Conservation (phyloP, 2,888 invertebrate genomes). For the Rotaria magnacalcarata region DNA sequence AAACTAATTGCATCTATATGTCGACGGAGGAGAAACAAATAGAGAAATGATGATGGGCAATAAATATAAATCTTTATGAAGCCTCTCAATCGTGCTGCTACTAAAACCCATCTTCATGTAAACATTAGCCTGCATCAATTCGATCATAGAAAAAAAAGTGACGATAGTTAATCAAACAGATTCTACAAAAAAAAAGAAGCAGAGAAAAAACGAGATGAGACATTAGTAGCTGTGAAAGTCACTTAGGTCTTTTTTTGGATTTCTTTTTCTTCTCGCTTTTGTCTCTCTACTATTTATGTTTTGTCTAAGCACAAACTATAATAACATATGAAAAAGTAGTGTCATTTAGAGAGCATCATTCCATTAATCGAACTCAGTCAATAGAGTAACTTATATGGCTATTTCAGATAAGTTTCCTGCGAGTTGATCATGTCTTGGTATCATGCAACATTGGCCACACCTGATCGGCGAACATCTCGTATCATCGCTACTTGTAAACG, state of each 20-base stretch:
- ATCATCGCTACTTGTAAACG: constrained; percentile 8
- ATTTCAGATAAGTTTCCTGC: background rate
- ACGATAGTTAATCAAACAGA: background rate
- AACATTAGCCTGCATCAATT: background rate
- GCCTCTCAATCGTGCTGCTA: background rate
- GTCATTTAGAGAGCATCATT: background rate
- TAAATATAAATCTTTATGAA: background rate
- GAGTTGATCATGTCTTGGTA: background rate
- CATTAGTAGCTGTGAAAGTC: background rate
- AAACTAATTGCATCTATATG: background rate
- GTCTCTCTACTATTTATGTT: background rate
- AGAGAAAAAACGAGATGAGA: background rate
- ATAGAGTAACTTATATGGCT: background rate
- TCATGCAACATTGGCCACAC: background rate
- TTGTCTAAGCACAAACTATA: background rate
- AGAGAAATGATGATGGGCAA: too few relatives aligned
- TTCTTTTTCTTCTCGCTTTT: background rate
- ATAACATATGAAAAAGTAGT: background rate
- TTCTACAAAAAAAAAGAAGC: background rate
- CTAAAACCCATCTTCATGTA: background rate
- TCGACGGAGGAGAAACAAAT: too few relatives aligned
- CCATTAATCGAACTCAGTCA: background rate
- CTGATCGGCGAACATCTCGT: background rate
- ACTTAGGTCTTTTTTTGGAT: background rate
- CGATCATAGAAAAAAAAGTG: background rate